Evolutionary conservation across 2,888 invertebrate genomes (phyloP).

Genomic region (Hydriomena furcata): DNA sequence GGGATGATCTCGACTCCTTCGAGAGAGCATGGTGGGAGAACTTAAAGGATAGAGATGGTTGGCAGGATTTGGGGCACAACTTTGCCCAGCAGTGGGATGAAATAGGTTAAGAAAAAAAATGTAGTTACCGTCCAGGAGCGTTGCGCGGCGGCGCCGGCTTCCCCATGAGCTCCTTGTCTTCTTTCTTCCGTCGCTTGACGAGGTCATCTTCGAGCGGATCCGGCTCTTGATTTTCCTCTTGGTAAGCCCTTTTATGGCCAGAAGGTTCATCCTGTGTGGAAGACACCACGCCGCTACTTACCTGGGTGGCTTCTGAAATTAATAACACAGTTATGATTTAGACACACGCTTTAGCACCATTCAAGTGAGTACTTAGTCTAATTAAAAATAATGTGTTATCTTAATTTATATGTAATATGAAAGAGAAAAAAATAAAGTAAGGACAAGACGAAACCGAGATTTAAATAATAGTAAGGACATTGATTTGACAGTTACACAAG

Average conservation of each 20-base stretch:
- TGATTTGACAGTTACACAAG: conserved; percentile 13
- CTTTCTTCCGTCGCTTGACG: conserved; percentile 88
- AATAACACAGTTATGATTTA: neutral
- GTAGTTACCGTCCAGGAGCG: conserved; percentile 61
- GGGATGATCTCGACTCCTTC: no score
- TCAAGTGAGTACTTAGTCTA: neutral
- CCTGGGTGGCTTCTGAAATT: conserved; percentile 51
- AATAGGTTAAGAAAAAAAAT: neutral
- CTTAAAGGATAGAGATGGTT: no score
- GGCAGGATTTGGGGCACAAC: no score
- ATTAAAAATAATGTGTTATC: no score
- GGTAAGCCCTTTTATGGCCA: conserved; percentile 52
- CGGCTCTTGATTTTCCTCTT: conserved; percentile 80
- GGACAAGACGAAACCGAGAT: conserved; percentile 25
- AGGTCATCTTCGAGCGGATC: conserved; percentile 86
- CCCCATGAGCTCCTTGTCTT: conserved; percentile 83
- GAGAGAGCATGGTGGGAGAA: no score
- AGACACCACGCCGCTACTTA: conserved; percentile 69
- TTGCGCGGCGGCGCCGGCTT: conserved; percentile 68
- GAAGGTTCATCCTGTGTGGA: conserved; percentile 68
- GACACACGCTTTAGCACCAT: neutral
- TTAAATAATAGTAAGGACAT: conserved; percentile 9
- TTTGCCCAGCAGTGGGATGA: no score
- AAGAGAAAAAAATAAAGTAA: conserved; percentile 12
- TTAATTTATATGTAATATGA: conserved; percentile 20